These are phyloP conservation scores for Cerceris ruficornis DNA, from an alignment of 2,888 invertebrate species.

Conservation along the genomic window DNA sequence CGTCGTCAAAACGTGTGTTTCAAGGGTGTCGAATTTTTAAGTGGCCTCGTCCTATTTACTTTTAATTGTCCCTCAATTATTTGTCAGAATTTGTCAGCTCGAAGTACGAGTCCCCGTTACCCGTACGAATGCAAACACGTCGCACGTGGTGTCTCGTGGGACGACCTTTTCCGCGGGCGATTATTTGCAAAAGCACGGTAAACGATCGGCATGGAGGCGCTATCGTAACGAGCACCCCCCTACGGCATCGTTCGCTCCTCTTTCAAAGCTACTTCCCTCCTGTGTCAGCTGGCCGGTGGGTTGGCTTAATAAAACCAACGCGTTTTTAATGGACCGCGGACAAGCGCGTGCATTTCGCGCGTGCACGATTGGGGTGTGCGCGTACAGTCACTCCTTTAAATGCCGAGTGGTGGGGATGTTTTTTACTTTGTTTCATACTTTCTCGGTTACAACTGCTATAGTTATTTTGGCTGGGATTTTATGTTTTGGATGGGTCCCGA, in stretches of 20 bases:
- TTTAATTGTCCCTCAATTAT: no score
- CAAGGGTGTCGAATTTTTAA: no score
- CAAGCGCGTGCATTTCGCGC: slow-evolving; percentile 62
- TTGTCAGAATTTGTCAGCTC: no score
- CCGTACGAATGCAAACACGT: not conserved
- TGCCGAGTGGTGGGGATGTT: no score
- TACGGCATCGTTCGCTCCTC: slow-evolving; percentile 32
- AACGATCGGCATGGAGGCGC: slow-evolving; percentile 37
- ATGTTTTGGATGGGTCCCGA: no score
- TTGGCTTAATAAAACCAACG: slow-evolving; percentile 70
- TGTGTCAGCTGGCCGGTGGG: slow-evolving; percentile 51
- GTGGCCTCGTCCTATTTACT: no score
- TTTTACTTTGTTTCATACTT: no score
- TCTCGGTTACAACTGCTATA: no score
- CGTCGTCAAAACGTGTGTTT: no score
- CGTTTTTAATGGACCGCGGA: slow-evolving; percentile 75
- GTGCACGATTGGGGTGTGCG: slow-evolving; percentile 37
- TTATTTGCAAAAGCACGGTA: slow-evolving; percentile 13
- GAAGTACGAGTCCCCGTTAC: not conserved
- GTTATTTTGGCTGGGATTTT: no score
- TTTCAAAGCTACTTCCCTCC: slow-evolving; percentile 42
- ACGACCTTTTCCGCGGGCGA: slow-evolving; percentile 1
- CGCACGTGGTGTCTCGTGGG: not conserved
- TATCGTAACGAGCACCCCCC: slow-evolving; percentile 48
- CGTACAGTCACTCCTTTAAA: not conserved